Percentiles rank a stretch among this genome's conserved stretches.
Conservation (phyloP, 2,797 vertebrate genomes). For the Chelon auratus region DNA sequence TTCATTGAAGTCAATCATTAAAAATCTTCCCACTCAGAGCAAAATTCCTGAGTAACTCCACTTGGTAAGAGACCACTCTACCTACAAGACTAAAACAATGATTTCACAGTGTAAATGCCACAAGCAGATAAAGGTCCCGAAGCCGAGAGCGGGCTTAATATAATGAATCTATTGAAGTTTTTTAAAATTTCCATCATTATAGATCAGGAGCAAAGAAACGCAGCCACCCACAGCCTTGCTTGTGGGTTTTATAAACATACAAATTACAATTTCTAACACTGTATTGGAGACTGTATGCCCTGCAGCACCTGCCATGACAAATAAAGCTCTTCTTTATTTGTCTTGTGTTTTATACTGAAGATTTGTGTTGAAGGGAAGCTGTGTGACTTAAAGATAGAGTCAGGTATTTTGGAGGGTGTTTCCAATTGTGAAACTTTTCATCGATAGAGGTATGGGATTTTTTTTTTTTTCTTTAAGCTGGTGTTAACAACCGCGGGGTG, state of each 20-base stretch:
- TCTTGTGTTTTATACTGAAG: conserved; percentile 2
- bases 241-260: conserved; percentile 48
- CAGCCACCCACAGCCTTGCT: conserved; percentile 22
- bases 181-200: conserved; percentile 31
- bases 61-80: neutral
- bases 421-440: conserved; percentile 24
- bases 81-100: neutral
- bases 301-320: conserved; percentile 43
- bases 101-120: neutral
- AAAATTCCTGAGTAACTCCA: no score
- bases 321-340: conserved; percentile 43
- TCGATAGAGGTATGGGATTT: neutral
- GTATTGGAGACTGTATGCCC: conserved; percentile 31
- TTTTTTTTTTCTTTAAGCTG: conserved; percentile 27
- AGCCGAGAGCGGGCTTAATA: neutral
- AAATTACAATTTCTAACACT: conserved; percentile 63
- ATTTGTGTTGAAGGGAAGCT: neutral
- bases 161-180: conserved; percentile 1
- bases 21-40: neutral
- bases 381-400: neutral
- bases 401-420: conserved; percentile 20
- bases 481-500: conserved; percentile 56
- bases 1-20: neutral
- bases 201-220: conserved; percentile 45
- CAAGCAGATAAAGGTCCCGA: conserved; percentile 3